These are phyloP conservation scores for Vulpes vulpes DNA, from an alignment of 2,113 vertebrate genomes.

Conservation along the genomic window DNA sequence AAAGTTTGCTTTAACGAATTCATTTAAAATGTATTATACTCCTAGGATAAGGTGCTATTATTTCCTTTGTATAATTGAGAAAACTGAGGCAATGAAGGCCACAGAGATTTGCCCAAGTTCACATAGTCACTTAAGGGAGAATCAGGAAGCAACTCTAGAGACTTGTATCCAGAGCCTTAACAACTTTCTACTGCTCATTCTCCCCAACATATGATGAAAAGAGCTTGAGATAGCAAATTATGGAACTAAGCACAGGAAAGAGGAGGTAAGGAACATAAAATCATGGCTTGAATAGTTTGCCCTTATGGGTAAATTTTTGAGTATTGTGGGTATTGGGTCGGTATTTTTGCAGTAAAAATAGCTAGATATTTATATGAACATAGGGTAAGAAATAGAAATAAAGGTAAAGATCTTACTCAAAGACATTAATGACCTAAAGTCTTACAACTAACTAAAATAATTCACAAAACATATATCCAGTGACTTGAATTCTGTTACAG, in stretches of 20 bases:
- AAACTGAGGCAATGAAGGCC: neutral
- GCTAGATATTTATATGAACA: neutral
- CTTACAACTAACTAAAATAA: neutral
- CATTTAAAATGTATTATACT: neutral
- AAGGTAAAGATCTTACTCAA: neutral
- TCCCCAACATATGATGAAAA: neutral
- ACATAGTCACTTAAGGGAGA: neutral
- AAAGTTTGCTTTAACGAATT: neutral
- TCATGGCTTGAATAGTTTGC: neutral
- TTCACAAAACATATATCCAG: neutral
- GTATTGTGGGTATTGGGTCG: neutral
- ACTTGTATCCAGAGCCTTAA: neutral
- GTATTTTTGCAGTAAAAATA: neutral
- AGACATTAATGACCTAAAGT: neutral
- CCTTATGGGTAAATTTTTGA: neutral
- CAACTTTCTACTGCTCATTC: neutral
- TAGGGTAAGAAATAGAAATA: neutral
- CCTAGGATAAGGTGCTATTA: neutral
- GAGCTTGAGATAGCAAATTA: neutral
- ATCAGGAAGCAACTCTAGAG: neutral
- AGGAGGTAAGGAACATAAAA: accelerated
- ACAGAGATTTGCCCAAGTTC: neutral
- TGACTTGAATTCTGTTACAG: neutral
- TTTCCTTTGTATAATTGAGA: neutral
- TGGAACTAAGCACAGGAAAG: neutral